Base-by-base conservation (phyloP, 2,888 invertebrate species). In the Microplitis manilae region DNA sequence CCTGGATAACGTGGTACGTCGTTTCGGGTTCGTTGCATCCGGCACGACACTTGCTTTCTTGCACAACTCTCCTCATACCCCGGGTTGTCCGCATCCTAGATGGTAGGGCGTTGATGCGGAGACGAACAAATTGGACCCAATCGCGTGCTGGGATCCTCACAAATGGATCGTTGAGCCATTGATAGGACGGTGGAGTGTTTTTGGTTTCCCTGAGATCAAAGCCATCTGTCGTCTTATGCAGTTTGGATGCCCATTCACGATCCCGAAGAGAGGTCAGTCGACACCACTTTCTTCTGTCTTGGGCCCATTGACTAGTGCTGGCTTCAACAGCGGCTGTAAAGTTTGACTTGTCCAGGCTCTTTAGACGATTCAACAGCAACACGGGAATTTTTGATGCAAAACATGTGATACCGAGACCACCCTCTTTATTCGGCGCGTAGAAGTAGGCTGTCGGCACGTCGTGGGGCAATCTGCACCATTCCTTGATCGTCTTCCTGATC, bases 81-180 rank as follows among this genome's bases (percentile, higher is more conserved):
- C 86, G 74, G 0, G 85, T 79, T 0, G 81, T 84, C 17, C 86
- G 68, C 0, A 85, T 77, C 13, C 81, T 73, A 0, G 87, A 82
- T 0, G 87, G 88, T 0, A 89, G 81, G 13, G 84, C 81, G 74
- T 87, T 87, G 0, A 88, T 86, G 2, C 86, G 81, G 1, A 84
- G 82, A 7, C 86, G 84, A 20, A 84, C 79, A 64, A 85, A 85
- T 50, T 87, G 84, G 40, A 88, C 78, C 77, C 78, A 89, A 68
- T 89, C 89, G 0, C 84, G 80, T 2, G 85, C 85, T 0, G 85
- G 81, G 0, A 88, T 81, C 40, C 79, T 79, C 13, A 79, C 69
- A 4, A 79, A 78, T 20, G 78, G 79, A 7, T 79, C 64, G 0
- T 65, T 7, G 5, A 83, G 59, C 82, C 84, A 82, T 0, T 38